These are phyloP conservation scores for Hormaphis cornu DNA, from an alignment of 1,140 invertebrate species.

Conservation along the genomic window DNA sequence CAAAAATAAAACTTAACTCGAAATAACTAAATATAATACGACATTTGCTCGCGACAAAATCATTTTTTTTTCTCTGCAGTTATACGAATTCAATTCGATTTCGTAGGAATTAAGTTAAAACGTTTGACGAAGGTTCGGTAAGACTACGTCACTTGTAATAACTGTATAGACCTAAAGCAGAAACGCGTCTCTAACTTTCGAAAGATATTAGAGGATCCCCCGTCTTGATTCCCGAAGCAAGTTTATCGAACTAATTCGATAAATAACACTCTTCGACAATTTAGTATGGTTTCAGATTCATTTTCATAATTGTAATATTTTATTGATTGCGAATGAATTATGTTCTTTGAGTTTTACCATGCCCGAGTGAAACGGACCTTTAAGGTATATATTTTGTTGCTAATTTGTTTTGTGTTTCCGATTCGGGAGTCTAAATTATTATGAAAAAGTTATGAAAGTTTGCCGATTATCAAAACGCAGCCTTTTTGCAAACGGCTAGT, in stretches of 20 bases:
- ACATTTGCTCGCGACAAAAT: too few relatives aligned
- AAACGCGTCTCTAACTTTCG: slow-evolving; percentile 10
- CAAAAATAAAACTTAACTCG: too few relatives aligned
- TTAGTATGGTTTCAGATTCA: slow-evolving; percentile 21
- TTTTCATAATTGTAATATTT: slow-evolving; percentile 24
- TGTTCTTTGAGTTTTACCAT: slow-evolving; percentile 9
- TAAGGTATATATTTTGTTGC: not conserved
- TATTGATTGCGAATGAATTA: slow-evolving; percentile 5
- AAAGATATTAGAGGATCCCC: slow-evolving; percentile 24
- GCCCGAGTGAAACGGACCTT: not conserved
- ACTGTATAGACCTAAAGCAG: slow-evolving; percentile 7
- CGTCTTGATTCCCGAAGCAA: slow-evolving; percentile 15
- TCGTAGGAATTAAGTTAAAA: not conserved
- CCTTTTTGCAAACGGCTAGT: not conserved
- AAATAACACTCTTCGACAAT: slow-evolving; percentile 18
- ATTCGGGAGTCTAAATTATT: not conserved
- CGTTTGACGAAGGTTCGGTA: slow-evolving; percentile 6
- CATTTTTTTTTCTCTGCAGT: too few relatives aligned
- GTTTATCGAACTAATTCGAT: slow-evolving; percentile 20
- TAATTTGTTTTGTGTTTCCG: slow-evolving; percentile 7
- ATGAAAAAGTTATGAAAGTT: slow-evolving; percentile 6
- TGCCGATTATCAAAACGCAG: not conserved
- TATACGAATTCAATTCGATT: slow-evolving; percentile 13
- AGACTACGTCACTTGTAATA: slow-evolving; percentile 19
- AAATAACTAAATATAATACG: too few relatives aligned